These are phyloP conservation scores for Anoplius nigerrimus DNA, from an alignment of 2,888 invertebrate genomes.

Conservation along the genomic window DNA sequence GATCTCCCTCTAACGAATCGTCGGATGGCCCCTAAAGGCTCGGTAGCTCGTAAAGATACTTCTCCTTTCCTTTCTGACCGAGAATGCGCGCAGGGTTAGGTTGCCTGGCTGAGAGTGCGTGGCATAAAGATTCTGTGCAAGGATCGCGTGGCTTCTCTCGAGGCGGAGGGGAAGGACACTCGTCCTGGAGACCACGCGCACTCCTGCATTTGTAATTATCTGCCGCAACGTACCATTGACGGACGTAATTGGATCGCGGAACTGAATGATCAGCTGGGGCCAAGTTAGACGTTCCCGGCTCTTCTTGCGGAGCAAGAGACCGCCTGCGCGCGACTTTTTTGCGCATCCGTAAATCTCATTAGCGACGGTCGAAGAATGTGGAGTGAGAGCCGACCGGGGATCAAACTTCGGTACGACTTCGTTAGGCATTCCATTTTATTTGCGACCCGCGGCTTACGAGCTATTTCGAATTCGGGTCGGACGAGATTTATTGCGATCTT, in stretches of 20 bases:
- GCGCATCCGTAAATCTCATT: constrained; percentile 39
- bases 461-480: not conserved
- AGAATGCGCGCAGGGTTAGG: not conserved
- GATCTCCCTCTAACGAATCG: constrained; percentile 11
- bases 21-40: not conserved
- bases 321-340: constrained; percentile 9
- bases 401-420: not conserved
- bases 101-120: not conserved
- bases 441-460: not conserved
- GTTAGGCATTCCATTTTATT: constrained; percentile 1
- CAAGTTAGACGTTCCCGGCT: constrained; percentile 33
- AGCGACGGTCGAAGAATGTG: constrained; percentile 19
- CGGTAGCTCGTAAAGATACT: constrained; percentile 7
- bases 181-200: constrained; percentile 5
- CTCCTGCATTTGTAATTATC: constrained; percentile 1
- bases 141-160: not conserved
- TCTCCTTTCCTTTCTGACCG: not conserved
- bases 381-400: not conserved
- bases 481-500: constrained; percentile 20
- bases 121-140: not conserved
- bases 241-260: constrained; percentile 4
- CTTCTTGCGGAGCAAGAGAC: not conserved
- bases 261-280: constrained; percentile 29
- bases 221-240: not conserved
- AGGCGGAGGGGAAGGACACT: constrained; percentile 3